A percentile compares a stretch with the other conserved stretches of the same genome.
phyloP scores from a whole-genome alignment of 2,797 vertebrate genomes.

The Lepus oiostolus region DNA sequence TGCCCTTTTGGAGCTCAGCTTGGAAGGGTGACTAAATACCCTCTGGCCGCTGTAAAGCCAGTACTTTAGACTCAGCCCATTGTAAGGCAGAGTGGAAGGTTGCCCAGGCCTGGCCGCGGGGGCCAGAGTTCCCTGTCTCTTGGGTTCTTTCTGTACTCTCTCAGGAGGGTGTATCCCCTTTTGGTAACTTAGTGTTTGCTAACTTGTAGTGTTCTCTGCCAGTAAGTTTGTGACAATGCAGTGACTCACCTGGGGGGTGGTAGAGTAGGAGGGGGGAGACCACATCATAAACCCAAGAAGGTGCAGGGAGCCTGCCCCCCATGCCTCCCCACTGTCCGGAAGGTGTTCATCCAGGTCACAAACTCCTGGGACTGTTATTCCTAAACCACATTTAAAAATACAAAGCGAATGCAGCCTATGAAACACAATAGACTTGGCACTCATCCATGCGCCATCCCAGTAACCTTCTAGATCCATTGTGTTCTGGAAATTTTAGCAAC shows the following conservation, averaged over 20 bases:
- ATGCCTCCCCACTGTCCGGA: neutral
- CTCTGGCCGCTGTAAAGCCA: conserved; percentile 63
- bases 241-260: conserved; percentile 75
- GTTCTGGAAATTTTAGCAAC: conserved; percentile 45
- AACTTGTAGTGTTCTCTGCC: conserved; percentile 72
- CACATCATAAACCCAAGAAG: conserved; percentile 4
- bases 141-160: conserved; percentile 13
- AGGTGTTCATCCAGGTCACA: neutral
- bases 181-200: conserved; percentile 64
- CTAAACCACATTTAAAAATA: conserved; percentile 5
- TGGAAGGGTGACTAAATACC: conserved; percentile 61
- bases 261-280: conserved; percentile 49
- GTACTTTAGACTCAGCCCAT: conserved; percentile 83
- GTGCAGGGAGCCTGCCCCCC: neutral
- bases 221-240: conserved; percentile 72
- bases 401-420: neutral
- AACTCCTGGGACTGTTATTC: neutral
- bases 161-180: neutral
- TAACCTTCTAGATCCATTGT: neutral
- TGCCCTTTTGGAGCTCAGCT: conserved; percentile 82
- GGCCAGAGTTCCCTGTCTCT: neutral
- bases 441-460: neutral
- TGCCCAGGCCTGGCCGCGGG: neutral
- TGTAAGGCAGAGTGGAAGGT: neutral
- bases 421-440: neutral